Evolutionary conservation across 1,140 invertebrate species (phyloP), one percentile per base, ranked within the genome.

Genomic region (Zaprionus kolodkinae): DNA sequence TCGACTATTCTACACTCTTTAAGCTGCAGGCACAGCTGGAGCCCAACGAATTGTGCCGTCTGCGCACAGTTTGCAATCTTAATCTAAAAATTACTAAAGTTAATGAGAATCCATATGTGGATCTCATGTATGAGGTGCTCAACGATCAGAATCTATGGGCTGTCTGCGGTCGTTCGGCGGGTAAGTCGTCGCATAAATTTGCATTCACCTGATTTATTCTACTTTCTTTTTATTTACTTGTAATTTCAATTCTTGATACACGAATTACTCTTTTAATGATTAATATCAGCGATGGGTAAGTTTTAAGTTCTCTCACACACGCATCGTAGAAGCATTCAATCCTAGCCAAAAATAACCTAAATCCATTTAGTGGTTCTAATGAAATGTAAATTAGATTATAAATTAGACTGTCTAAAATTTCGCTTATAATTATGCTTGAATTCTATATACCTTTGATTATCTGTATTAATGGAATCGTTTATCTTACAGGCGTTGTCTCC

Each of bases 111-210:
- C 88, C 91, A 2, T 92, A 83, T 61, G 59, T 94, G 64, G 96
- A 96, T 75, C 94, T 99, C 0, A 98, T 98, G 96, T 99, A 99
- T 92, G 97, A 99, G 93, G 97, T 99, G 9, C 92, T 98, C 35
- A 96, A 96, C 30, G 97, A 98, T 93, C 97, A 97, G 91, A 96
- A 96, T 27, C 95, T 97, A 94, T 99, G 98, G 98, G 97, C 97
- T 4, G 96, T 99, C 12, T 97, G 97, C 91, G 97, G 97, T 45
- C 94, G 96, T 70, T 97, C 97, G 63, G 96, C 97, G 73, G 95
- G 95, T 95, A 88, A 81, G 74, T 81, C 21, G 65, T 50, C 33
- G 25, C 54, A 13, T 17, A 72, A 63, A 21, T 30, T 17, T 40
- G 30, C 57, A 21, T 10, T 7, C 38, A 57, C 1, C 45, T 52